Base-by-base conservation (phyloP, 2,797 vertebrate genomes). In the Pterois miles region DNA sequence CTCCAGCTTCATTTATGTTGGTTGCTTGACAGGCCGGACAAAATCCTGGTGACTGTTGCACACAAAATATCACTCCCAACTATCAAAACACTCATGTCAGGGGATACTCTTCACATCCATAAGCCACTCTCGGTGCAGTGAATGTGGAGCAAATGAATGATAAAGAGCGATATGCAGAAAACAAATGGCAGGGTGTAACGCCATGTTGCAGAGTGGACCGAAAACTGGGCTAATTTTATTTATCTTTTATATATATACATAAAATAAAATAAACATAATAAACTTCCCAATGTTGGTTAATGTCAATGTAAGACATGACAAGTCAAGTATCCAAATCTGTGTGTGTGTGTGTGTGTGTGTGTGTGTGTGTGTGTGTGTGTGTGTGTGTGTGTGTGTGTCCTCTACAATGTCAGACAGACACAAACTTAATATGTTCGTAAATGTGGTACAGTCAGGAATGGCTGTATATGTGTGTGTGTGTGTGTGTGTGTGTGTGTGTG, bases 11-110 rank as follows among this genome's bases (percentile, higher is more conserved):
- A 65, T 75, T 82, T 70, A 3, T 67, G 57, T 54, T 78, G 56
- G 69, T 71, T 85, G 63, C n/a, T 65, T 84, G 84, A 88, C 84
- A 84, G 79, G 74, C 76, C 75, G 87, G 71, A 82, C 65, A 48
- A 80, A 86, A 83, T 81, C 72, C 50, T 59, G 50, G 58, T 84
- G 78, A 86, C 78, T 80, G 73, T 60, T 87, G 68, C 69, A 84
- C 9, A 74, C 57, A 81, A 83, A 86, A 89, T 75, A 75, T 84
- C 59, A 76, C 79, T 76, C 54, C 66, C 38, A 86, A 50, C 85
- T 71, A 81, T 83, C 65, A 82, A 80, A 85, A 80, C 78, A 86
- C 46, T 76, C 79, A 78, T 75, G 65, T 85, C 85, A 89, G 75
- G 56, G 34, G 65, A 54, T 23, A 77, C 20, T 29, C 54, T 64